Evolutionary conservation across 2,888 invertebrate species (phyloP), one percentile per base, ranked within the genome.

Genomic region (Drosophila suboccidentalis): DNA sequence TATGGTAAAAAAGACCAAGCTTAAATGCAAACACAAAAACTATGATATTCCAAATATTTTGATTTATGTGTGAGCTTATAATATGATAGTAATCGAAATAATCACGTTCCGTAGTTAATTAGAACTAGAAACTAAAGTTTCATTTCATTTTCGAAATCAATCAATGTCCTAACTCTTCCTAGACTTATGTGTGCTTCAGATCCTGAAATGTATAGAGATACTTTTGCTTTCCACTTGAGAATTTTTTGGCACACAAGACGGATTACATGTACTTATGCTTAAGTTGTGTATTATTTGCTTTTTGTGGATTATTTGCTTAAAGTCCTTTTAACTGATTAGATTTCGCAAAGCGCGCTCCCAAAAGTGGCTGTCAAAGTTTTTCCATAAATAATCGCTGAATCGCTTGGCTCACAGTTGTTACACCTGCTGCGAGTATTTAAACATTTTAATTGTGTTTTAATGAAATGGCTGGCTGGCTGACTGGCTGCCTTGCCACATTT

Each of bases 391-490:
- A 65, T 57, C 47, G 64, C 29, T 50, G 62, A 53, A 54, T 66
- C 51, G 66, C 32, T 43, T 43, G 22, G 58, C 50, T 51, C 46
- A 4, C 39, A 46, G 68, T 29, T 46, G 50, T 19, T 51, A 43
- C 71, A 71, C 72, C 70, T 76, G 75, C 79, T 60, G 59, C 32
- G 65, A 57, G 62, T 70, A 62, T 77, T 77, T 75, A 66, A 77
- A 71, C 65, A 63, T 61, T 76, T 77, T 77, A 77, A 77, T 77
- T 77, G 75, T 79, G 43, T 77, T 77, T 79, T 75, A 79, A 77
- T 79, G 65, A 58, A 79, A 76, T 57, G 53, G 72, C 15, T 22
- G 46, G 26, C 29, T 57, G 53, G 72, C 13, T 22, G 46, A 17
- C n/a, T n/a, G n/a, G 3, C 17, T 19, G 55, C 38, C 13, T n/a